Percentiles rank a stretch among this genome's conserved stretches.
phyloP scores from a whole-genome alignment of 1,140 invertebrate genomes.

The Drosophila setifemur region DNA sequence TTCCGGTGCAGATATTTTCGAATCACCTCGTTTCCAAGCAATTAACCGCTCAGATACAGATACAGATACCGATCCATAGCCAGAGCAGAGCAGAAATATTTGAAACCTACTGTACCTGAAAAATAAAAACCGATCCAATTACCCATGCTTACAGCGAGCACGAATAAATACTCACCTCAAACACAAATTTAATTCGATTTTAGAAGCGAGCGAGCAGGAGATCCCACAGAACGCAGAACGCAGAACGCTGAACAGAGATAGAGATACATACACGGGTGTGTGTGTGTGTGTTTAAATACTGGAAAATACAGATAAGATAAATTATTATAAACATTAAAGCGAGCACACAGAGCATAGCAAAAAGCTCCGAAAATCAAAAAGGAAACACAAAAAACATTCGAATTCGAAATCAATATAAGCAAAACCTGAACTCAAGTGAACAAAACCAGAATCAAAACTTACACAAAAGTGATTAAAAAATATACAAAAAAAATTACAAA shows the following conservation, averaged over 20 bases:
- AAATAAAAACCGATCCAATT: slow-evolving; percentile 27
- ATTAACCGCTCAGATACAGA: slow-evolving; percentile 39
- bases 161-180: slow-evolving; percentile 34
- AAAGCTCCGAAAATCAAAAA: slow-evolving; percentile 20
- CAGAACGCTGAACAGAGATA: slow-evolving; percentile 2
- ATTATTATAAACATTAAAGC: slow-evolving; percentile 38
- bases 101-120: slow-evolving; percentile 18
- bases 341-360: slow-evolving; percentile 31
- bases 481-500: no score
- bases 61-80: no score
- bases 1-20: no score
- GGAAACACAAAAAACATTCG: slow-evolving; percentile 43
- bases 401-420: slow-evolving; percentile 47
- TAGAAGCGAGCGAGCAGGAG: slow-evolving; percentile 61
- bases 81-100: no score
- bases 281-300: slow-evolving; percentile 75
- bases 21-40: slow-evolving; percentile 47
- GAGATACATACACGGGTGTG: slow-evolving; percentile 41
- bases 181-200: slow-evolving; percentile 53
- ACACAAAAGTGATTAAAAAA: slow-evolving; percentile 29
- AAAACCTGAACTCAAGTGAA: slow-evolving; percentile 60
- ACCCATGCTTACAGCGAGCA: slow-evolving; percentile 54
- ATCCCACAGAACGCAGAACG: no score
- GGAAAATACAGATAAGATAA: slow-evolving; percentile 77
- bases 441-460: slow-evolving; percentile 32